Percentiles rank a stretch among this genome's conserved stretches.
phyloP scores from a whole-genome alignment of 1,140 invertebrate species.

The Berghia stephanieae region DNA sequence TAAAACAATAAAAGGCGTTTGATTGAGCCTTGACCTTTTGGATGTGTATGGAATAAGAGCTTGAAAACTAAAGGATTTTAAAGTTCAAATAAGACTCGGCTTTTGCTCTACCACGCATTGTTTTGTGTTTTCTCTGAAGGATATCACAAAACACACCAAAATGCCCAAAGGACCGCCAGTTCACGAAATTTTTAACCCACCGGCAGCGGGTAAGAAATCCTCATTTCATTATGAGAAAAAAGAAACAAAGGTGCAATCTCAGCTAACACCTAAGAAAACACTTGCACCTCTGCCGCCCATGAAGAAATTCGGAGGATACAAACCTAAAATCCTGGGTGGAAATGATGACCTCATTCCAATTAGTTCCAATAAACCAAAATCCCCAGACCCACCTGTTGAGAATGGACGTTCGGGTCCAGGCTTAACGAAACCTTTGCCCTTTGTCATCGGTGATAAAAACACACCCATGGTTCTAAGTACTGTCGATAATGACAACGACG shows the following conservation, averaged over 20 bases:
- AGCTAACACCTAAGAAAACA: conserved; percentile 22
- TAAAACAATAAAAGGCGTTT: too few species aligned
- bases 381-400: not conserved
- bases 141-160: too few species aligned
- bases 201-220: not conserved
- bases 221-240: conserved; percentile 29
- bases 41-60: too few species aligned
- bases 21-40: too few species aligned
- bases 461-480: conserved; percentile 30
- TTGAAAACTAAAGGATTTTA: too few species aligned
- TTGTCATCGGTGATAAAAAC: conserved; percentile 35
- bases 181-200: conserved; percentile 31
- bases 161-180: conserved; percentile 19
- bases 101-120: too few species aligned
- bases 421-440: conserved; percentile 10
- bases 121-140: too few species aligned
- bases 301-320: conserved; percentile 36
- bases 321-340: conserved; percentile 31
- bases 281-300: not conserved
- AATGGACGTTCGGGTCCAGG: not conserved
- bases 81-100: too few species aligned
- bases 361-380: not conserved
- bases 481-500: not conserved
- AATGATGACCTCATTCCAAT: conserved; percentile 8
- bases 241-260: conserved; percentile 23